Conservation (phyloP, 2,888 invertebrate genomes). For the Dasysyrphus albostriatus region DNA sequence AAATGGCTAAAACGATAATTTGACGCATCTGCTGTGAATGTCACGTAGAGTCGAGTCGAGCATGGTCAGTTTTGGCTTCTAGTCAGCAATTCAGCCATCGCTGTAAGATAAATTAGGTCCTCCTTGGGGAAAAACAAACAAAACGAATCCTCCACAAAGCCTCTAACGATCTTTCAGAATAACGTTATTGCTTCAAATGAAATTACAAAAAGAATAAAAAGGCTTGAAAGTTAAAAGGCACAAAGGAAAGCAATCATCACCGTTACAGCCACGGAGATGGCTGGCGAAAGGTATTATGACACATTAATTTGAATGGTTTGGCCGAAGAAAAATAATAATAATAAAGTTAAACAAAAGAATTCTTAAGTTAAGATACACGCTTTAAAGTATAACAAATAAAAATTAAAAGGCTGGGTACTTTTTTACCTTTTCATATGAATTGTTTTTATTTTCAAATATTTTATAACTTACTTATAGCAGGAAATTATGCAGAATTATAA, state of each 20-base stretch:
- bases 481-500: neutral
- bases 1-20: slow-evolving; percentile 54
- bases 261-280: slow-evolving; percentile 52
- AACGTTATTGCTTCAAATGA: slow-evolving; percentile 68
- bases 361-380: neutral
- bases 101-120: slow-evolving; percentile 65
- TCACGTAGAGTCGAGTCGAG: slow-evolving; percentile 64
- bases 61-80: slow-evolving; percentile 47
- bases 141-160: slow-evolving; percentile 47
- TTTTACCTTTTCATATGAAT: no score
- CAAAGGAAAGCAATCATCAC: slow-evolving; percentile 55
- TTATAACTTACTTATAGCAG: neutral
- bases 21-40: slow-evolving; percentile 72
- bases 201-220: slow-evolving; percentile 62
- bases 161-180: slow-evolving; percentile 60
- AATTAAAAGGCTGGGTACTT: no score
- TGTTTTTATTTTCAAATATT: neutral
- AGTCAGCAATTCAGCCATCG: slow-evolving; percentile 56
- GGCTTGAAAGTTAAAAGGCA: slow-evolving; percentile 59
- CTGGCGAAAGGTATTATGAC: slow-evolving; percentile 2
- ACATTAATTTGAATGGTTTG: neutral
- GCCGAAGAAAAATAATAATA: neutral
- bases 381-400: neutral
- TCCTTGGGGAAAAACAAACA: slow-evolving; percentile 63
- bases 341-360: slow-evolving; percentile 1